These are phyloP conservation scores for Oppia nitens DNA, from an alignment of 1,140 invertebrate genomes.

Conservation along the genomic window DNA sequence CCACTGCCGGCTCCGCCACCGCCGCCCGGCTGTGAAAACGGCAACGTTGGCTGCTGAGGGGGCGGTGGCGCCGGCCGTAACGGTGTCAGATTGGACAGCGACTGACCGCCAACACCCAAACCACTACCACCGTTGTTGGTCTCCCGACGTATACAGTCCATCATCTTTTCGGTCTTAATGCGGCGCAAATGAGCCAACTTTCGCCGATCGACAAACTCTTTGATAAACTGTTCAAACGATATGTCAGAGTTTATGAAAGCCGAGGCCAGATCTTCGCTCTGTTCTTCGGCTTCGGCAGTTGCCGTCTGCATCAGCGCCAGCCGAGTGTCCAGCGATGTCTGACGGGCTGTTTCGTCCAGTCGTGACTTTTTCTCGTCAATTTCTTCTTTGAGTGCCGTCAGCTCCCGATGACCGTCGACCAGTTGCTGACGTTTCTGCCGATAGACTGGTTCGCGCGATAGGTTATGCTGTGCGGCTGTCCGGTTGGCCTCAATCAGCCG, in stretches of 20 bases:
- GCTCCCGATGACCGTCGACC: conserved; percentile 46
- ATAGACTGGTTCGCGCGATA: conserved; percentile 60
- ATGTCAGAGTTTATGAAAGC: conserved; percentile 52
- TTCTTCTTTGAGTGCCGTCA: conserved; percentile 42
- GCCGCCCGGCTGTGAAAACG: conserved; percentile 5
- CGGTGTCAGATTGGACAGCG: not conserved
- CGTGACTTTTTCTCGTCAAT: conserved; percentile 29
- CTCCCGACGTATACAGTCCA: conserved; percentile 42
- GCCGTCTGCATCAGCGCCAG: conserved; percentile 64
- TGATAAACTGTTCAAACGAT: conserved; percentile 57
- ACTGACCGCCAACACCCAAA: not conserved
- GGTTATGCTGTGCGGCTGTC: conserved; percentile 66
- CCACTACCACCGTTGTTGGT: conserved; percentile 11
- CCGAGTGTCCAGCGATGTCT: conserved; percentile 56
- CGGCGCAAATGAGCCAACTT: conserved; percentile 59
- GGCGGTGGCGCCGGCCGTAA: conserved; percentile 4
- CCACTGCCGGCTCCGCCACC: too few species aligned
- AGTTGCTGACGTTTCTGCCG: conserved; percentile 48
- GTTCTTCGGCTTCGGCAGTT: conserved; percentile 67
- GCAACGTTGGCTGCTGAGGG: conserved; percentile 7
- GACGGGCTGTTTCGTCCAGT: conserved; percentile 39
- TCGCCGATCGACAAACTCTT: conserved; percentile 49
- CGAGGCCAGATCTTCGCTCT: conserved; percentile 59
- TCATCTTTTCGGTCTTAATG: conserved; percentile 71
- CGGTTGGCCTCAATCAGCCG: conserved; percentile 65